These are phyloP conservation scores for Apodemus agrarius DNA, from an alignment of 2,797 vertebrate species.

Conservation along the genomic window DNA sequence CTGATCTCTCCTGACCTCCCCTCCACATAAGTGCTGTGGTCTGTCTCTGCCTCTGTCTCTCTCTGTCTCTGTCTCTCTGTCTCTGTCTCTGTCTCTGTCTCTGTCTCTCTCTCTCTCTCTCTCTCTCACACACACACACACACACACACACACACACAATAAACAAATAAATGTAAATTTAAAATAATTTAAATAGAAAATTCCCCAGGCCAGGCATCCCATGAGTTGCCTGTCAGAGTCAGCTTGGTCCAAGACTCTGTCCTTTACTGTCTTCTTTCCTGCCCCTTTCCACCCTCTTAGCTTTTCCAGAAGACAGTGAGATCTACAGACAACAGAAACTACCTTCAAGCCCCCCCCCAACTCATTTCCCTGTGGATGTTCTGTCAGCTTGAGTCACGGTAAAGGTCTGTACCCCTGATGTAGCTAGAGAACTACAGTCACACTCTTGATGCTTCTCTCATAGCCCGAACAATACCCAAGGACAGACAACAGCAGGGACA, in stretches of 20 bases:
- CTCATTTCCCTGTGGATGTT: slow-evolving; percentile 54
- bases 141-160: too few species aligned
- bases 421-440: background rate
- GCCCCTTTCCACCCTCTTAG: background rate
- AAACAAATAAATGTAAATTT: background rate
- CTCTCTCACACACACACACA: too few species aligned
- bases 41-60: too few species aligned
- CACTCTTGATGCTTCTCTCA: background rate
- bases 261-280: background rate
- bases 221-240: background rate
- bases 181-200: background rate
- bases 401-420: background rate
- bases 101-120: too few species aligned
- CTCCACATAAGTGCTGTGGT: background rate
- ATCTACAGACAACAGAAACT: background rate
- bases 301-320: background rate
- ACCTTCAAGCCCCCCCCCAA: background rate
- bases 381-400: background rate
- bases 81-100: background rate
- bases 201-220: background rate
- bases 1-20: background rate
- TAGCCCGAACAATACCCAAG: background rate
- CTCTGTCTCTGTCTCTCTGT: too few species aligned
- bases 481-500: background rate
- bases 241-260: background rate